Conservation (phyloP, 2,113 vertebrate species). For the Pungitius pungitius region DNA sequence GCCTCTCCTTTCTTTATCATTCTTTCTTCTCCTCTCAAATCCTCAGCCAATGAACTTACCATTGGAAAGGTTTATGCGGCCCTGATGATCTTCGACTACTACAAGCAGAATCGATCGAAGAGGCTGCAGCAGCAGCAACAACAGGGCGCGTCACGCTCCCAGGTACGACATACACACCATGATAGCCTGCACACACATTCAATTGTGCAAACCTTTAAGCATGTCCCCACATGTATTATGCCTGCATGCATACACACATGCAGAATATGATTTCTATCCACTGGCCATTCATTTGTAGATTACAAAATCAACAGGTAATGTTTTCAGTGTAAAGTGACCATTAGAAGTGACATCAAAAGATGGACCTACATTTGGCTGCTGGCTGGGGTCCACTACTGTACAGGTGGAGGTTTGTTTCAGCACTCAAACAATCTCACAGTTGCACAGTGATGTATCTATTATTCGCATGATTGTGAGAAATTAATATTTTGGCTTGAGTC, state of each 20-base stretch:
- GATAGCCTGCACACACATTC: conserved; percentile 12
- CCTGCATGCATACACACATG: conserved; percentile 45
- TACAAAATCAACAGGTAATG: conserved; percentile 11
- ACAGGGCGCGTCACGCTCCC: conserved; percentile 46
- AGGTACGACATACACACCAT: conserved; percentile 56
- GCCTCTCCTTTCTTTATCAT: too few species aligned
- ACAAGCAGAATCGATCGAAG: conserved; percentile 91
- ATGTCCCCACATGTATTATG: conserved; percentile 17
- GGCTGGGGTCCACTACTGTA: conserved; percentile 1
- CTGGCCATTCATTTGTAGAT: conserved; percentile 3
- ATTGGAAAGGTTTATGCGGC: conserved; percentile 97
- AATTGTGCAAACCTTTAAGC: conserved; percentile 29
- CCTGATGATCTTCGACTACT: conserved; percentile 98
- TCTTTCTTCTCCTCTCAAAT: conserved; percentile 37
- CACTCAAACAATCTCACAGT: conserved; percentile 14
- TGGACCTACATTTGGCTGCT: conserved; percentile 21
- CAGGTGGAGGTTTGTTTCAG: conserved; percentile 33
- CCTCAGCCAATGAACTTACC: conserved; percentile 91
- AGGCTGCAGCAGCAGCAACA: conserved; percentile 81
- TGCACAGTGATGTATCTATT: conserved; percentile 1
- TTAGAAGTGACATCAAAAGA: conserved; percentile 10
- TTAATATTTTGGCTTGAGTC: conserved; percentile 65
- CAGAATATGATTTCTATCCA: conserved; percentile 21
- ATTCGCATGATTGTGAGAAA: conserved; percentile 55
- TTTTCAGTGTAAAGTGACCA: not conserved